Conservation (phyloP, 1,140 invertebrate species). For the Elysia chlorotica region DNA sequence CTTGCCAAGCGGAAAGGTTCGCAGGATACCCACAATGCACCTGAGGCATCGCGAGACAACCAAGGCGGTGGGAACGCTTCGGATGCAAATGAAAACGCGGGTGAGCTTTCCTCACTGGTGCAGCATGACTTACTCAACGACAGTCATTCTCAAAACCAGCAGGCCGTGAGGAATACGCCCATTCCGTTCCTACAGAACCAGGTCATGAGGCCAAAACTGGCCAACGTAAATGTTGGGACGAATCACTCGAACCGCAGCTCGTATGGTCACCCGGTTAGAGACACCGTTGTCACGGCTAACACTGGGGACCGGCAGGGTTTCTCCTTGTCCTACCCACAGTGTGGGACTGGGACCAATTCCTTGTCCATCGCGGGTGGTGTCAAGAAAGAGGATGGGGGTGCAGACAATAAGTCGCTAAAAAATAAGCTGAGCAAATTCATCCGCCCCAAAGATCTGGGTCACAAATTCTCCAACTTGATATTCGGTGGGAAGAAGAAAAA, state of each 20-base stretch:
- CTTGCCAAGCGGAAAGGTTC: constrained; percentile 53
- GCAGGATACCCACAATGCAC: constrained; percentile 22
- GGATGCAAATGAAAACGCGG: constrained; percentile 61
- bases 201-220: constrained; percentile 65
- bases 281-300: background rate
- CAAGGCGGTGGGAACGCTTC: constrained; percentile 20
- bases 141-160: constrained; percentile 27
- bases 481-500: constrained; percentile 19
- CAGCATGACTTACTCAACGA: constrained; percentile 62
- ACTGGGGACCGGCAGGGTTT: too few species aligned
- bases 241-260: constrained; percentile 34
- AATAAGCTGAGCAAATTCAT: constrained; percentile 37
- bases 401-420: constrained; percentile 29
- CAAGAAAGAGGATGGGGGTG: background rate
- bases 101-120: constrained; percentile 59
- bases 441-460: constrained; percentile 38
- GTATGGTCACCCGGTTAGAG: constrained; percentile 4
- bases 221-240: too few species aligned
- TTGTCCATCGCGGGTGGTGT: background rate
- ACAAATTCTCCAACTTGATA: constrained; percentile 23
- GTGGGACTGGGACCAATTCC: too few species aligned
- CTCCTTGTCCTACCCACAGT: too few species aligned
- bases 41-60: too few species aligned
- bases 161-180: constrained; percentile 67
- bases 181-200: constrained; percentile 79